Percentiles rank a stretch among this genome's conserved stretches.
Evolutionary conservation across 2,797 vertebrate genomes (phyloP).

Genomic region (Erpetoichthys calabaricus): DNA sequence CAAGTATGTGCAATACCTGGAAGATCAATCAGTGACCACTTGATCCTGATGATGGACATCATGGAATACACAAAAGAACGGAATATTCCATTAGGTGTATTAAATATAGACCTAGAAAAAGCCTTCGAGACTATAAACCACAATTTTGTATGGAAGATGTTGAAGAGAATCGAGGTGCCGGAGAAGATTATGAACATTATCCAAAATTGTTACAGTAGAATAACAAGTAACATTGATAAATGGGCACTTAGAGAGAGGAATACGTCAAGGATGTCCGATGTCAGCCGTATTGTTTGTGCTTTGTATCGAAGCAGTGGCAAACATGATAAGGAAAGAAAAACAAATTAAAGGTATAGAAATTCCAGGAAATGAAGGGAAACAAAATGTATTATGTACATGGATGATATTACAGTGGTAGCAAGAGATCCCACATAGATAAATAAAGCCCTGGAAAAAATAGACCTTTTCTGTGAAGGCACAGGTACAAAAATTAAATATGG

Average conservation of each 20-base stretch:
- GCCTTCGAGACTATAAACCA: too few species aligned
- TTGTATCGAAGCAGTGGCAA: neutral
- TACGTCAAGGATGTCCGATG: slow-evolving; percentile 1
- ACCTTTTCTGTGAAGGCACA: neutral
- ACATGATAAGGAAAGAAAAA: neutral
- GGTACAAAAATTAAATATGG: neutral
- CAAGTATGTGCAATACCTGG: too few species aligned
- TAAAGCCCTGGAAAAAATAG: neutral
- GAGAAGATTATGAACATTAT: too few species aligned
- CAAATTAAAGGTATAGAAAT: neutral
- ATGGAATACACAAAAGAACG: too few species aligned
- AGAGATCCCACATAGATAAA: neutral
- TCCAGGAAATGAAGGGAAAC: neutral
- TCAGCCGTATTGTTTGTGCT: neutral
- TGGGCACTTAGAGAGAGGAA: neutral
- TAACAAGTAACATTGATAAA: neutral
- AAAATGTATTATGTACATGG: neutral
- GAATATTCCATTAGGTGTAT: too few species aligned
- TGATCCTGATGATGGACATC: too few species aligned
- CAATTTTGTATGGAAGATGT: too few species aligned
- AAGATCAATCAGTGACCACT: too few species aligned
- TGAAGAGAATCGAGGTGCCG: too few species aligned
- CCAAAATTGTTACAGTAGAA: too few species aligned
- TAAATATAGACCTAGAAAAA: too few species aligned
- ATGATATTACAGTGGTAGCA: neutral